Evolutionary conservation across 2,797 vertebrate genomes (phyloP).

Genomic region (Amblyraja radiata): DNA sequence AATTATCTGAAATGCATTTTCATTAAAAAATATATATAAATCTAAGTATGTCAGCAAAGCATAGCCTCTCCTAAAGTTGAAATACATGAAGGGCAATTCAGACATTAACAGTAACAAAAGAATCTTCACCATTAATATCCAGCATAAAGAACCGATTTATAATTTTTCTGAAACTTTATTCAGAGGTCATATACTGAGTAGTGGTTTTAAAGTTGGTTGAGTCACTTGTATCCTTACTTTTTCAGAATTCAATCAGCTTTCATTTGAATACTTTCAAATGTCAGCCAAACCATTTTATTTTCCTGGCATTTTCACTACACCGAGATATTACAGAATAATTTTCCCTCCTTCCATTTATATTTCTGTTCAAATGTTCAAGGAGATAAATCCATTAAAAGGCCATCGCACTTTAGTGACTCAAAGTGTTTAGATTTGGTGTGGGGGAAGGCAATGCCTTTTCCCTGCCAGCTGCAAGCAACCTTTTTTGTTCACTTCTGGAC

Average conservation of each 20-base stretch:
- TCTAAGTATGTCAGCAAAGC: neutral
- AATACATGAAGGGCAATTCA: neutral
- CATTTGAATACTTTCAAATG: constrained; percentile 15
- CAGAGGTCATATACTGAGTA: neutral
- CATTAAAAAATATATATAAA: neutral
- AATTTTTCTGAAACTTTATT: neutral
- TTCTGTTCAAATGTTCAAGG: neutral
- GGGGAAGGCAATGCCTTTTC: neutral
- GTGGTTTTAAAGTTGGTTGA: neutral
- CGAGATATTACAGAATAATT: neutral
- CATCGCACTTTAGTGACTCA: neutral
- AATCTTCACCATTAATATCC: neutral
- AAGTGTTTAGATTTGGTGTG: neutral
- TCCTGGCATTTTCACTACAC: neutral
- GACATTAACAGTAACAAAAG: neutral
- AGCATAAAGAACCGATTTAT: neutral
- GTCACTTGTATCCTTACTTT: neutral
- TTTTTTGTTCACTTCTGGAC: too few species aligned
- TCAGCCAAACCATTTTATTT: neutral
- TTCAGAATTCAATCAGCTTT: neutral
- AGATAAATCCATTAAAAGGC: neutral
- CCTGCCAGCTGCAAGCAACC: too few species aligned
- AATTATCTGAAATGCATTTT: neutral
- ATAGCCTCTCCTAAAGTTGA: neutral
- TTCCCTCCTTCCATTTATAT: neutral